Conservation (phyloP, 2,113 vertebrate species). For the Xyliphius kryptos region DNA sequence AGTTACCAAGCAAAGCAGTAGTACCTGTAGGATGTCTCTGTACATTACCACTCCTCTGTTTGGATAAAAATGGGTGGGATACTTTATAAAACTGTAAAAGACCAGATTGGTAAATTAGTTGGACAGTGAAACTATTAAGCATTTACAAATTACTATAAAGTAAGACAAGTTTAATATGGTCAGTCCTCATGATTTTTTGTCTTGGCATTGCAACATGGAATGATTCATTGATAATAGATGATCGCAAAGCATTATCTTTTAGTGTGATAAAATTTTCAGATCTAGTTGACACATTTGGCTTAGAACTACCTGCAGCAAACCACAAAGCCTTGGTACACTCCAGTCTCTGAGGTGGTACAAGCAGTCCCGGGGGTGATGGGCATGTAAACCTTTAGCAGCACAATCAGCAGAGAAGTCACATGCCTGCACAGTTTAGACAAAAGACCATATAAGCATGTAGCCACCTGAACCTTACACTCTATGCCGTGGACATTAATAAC, state of each 20-base stretch:
- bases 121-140: background rate
- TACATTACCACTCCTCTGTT: conserved; percentile 12
- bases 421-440: conserved; percentile 42
- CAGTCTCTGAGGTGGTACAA: conserved; percentile 72
- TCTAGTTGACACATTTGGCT: too few species aligned
- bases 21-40: conserved; percentile 33
- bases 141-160: too few species aligned
- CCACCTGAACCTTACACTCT: too few species aligned
- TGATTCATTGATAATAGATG: background rate
- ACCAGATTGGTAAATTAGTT: background rate
- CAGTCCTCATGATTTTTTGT: too few species aligned
- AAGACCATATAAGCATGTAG: background rate
- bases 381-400: conserved; percentile 60
- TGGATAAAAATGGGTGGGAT: conserved; percentile 45
- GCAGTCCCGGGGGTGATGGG: conserved; percentile 70
- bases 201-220: background rate
- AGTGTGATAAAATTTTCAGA: too few species aligned
- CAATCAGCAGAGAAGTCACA: conserved; percentile 62
- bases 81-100: conserved; percentile 52
- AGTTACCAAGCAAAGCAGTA: background rate
- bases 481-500: too few species aligned
- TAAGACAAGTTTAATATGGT: too few species aligned
- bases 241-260: too few species aligned
- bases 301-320: conserved; percentile 57
- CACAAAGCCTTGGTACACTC: conserved; percentile 55